Percentiles rank a stretch among this genome's conserved stretches.
Evolutionary conservation across 2,113 vertebrate species (phyloP).

Genomic region (Morone saxatilis): DNA sequence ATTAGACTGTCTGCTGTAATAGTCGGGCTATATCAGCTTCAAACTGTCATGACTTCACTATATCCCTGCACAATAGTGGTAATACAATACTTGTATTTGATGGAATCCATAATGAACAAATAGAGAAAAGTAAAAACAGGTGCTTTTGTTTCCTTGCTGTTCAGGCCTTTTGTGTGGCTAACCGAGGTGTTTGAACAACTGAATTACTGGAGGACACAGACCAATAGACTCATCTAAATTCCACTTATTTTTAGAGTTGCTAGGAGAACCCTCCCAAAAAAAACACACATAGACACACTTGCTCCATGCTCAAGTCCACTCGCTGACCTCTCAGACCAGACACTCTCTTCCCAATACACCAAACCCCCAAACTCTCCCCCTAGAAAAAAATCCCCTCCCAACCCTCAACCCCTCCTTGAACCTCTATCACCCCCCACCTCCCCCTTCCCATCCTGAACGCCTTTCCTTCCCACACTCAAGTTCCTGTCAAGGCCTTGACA

Average conservation of each 20-base stretch:
- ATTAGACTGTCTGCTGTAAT: background rate
- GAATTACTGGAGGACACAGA: constrained; percentile 64
- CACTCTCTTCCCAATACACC: constrained; percentile 41
- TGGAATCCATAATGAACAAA: constrained; percentile 18
- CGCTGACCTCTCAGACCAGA: constrained; percentile 76
- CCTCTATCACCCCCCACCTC: constrained; percentile 19
- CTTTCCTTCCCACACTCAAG: constrained; percentile 76
- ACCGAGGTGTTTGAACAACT: constrained; percentile 41
- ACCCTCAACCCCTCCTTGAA: constrained; percentile 58
- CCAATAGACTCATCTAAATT: constrained; percentile 80
- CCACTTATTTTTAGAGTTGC: constrained; percentile 76
- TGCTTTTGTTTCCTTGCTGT: constrained; percentile 36
- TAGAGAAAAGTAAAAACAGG: constrained; percentile 25
- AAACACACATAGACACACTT: constrained; percentile 32
- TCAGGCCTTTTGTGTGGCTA: constrained; percentile 41
- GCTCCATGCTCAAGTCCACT: constrained; percentile 74
- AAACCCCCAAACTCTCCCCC: constrained; percentile 3
- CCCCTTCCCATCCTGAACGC: constrained; percentile 17
- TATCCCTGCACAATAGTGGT: background rate
- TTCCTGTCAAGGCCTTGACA: constrained; percentile 75
- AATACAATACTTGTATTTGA: background rate
- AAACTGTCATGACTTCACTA: background rate
- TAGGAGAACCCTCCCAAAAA: constrained; percentile 55
- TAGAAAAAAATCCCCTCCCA: background rate
- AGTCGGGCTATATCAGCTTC: background rate